These are phyloP conservation scores for Rhinoraja longicauda DNA, from an alignment of 2,797 vertebrate genomes.

Conservation along the genomic window DNA sequence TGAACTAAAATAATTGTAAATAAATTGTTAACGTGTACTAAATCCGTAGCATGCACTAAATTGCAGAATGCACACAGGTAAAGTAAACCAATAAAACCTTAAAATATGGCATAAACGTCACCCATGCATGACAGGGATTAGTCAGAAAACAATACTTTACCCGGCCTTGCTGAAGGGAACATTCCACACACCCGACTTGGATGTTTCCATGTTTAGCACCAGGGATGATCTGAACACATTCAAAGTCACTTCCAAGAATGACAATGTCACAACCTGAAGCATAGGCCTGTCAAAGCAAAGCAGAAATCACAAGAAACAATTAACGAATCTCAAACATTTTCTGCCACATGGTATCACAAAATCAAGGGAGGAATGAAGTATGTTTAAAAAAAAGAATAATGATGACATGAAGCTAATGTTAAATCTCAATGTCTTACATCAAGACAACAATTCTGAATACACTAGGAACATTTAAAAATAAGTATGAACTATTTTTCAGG, in stretches of 20 bases:
- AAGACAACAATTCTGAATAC: background rate
- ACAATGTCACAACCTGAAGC: conserved; percentile 97
- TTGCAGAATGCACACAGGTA: background rate
- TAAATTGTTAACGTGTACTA: too few species aligned
- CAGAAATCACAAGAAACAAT: conserved; percentile 24
- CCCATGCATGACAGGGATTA: background rate
- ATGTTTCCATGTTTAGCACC: conserved; percentile 99
- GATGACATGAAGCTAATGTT: background rate
- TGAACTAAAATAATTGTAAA: background rate
- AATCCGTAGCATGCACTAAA: background rate
- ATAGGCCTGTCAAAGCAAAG: conserved; percentile 68
- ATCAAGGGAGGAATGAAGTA: background rate
- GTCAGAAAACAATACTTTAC: conserved; percentile 63
- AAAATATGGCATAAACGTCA: background rate
- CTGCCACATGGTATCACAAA: background rate
- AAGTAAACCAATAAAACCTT: background rate
- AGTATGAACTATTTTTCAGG: background rate
- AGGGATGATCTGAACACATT: conserved; percentile 97
- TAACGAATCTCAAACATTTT: background rate
- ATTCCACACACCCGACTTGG: conserved; percentile 98
- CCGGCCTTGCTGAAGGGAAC: conserved; percentile 88
- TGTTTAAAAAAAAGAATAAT: background rate
- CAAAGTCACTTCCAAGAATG: conserved; percentile 91
- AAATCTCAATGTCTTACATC: background rate
- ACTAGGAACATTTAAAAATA: background rate